Evolutionary conservation across 2,888 invertebrate species (phyloP).

Genomic region (Philonicus albiceps): DNA sequence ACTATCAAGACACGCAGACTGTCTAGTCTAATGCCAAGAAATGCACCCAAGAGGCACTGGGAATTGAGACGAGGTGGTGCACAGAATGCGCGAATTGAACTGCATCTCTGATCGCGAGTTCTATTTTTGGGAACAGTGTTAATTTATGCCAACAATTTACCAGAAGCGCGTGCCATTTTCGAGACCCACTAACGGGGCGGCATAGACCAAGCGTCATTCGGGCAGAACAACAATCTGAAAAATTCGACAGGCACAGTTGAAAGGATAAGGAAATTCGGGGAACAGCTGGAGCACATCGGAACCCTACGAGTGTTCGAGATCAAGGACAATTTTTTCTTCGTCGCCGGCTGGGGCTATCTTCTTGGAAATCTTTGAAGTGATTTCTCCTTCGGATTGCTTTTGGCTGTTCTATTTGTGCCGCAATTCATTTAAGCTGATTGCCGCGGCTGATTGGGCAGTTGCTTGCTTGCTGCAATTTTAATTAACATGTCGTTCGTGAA

Average conservation of each 20-base stretch:
- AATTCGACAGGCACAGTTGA: not conserved
- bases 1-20: not conserved
- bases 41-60: not conserved
- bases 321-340: not conserved
- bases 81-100: not conserved
- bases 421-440: not conserved
- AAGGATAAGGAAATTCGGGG: not conserved
- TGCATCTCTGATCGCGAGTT: slow-evolving; percentile 4
- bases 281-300: not conserved
- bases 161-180: slow-evolving; percentile 7
- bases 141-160: not conserved
- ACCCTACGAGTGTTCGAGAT: not conserved
- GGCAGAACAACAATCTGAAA: not conserved
- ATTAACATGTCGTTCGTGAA: not conserved
- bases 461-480: not conserved
- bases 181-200: not conserved
- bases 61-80: not conserved
- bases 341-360: not conserved
- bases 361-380: not conserved
- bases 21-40: not conserved
- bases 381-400: not conserved
- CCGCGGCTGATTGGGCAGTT: not conserved
- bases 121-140: not conserved
- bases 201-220: not conserved
- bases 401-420: not conserved